Evolutionary conservation across 2,113 vertebrate species (phyloP), one percentile per base, ranked within the genome.

Genomic region (Tragelaphus scriptus): DNA sequence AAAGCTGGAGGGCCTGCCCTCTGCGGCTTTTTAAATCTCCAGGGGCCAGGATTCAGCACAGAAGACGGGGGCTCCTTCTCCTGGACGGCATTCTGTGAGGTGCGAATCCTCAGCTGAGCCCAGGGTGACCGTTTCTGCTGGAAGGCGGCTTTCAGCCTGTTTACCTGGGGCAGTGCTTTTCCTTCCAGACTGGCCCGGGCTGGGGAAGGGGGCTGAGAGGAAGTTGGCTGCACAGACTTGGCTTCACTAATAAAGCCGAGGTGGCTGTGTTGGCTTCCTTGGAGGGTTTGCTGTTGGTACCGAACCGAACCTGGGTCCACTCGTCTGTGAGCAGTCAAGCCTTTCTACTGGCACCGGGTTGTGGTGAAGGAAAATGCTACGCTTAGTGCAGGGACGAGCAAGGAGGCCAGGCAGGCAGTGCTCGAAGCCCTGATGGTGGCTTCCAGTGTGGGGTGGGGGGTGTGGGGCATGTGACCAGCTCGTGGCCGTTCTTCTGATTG

Each of bases 291-390:
- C 11, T 30, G 4, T 40, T 36, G 81, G n/a, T 26, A 16, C 81
- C 0, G 13, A 36, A 84, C 53, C 12, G 5, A 26, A 26, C 53
- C 5, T 36, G 81, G 53, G n/a, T 15, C 81, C 0, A 4, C 53
- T 26, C n/a, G 32, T 4, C 51, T n/a, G 16, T 23, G 21, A 5
- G 53, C 53, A 26, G 81, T 8, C 14, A 36, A 36, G n/a, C 12
- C 53, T 36, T 5, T 25, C 53, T 23, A 1, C 81, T 25, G 81
- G 15, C 53, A 7, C 32, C 1, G 2, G 81, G 53, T 40, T 5
- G 53, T 14, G 12, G 6, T 9, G n/a, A 25, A 26, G 81, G 81
- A 14, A 55, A 5, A n/a, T 25, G 81, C 53, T 1, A 4, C 0
- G 1, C 26, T 26, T 84, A 84, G 7, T 56, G 32, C n/a, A 25